A percentile compares a stretch with the other conserved stretches of the same genome.
Evolutionary conservation across 2,888 invertebrate species (phyloP).

Genomic region (Leptothorax acervorum): DNA sequence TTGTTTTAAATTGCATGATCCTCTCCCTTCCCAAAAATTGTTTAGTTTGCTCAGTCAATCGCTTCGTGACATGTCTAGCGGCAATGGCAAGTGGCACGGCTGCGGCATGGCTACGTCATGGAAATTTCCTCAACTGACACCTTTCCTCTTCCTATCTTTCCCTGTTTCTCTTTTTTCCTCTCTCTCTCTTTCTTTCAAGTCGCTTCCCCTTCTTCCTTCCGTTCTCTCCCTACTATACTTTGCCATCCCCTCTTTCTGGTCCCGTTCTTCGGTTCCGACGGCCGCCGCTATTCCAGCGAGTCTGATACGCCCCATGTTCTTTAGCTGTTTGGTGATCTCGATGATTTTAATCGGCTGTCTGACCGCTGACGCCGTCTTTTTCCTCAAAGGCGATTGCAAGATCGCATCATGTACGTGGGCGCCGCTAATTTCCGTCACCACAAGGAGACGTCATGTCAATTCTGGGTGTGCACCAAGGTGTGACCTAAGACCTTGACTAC

Average conservation of each 20-base stretch:
- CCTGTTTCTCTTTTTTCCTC: constrained; percentile 39
- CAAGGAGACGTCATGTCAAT: not conserved
- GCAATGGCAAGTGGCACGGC: constrained; percentile 58
- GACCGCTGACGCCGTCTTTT: not conserved
- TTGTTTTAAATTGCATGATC: not conserved
- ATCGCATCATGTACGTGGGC: not conserved
- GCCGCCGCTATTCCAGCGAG: not conserved
- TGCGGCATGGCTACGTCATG: constrained; percentile 70
- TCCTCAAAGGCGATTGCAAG: constrained; percentile 50
- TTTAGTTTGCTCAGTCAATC: constrained; percentile 52
- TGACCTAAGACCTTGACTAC: not conserved
- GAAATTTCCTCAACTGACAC: constrained; percentile 75
- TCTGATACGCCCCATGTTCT: constrained; percentile 14
- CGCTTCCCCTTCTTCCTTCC: constrained; percentile 50
- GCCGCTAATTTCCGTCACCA: constrained; percentile 34
- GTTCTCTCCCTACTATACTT: constrained; percentile 26
- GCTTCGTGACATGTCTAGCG: constrained; percentile 48
- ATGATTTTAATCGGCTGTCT: constrained; percentile 1
- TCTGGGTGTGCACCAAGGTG: not conserved
- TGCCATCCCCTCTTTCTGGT: constrained; percentile 42
- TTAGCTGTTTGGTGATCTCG: constrained; percentile 9
- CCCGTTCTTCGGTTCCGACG: constrained; percentile 15
- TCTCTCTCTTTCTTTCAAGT: constrained; percentile 37
- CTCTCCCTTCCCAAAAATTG: not conserved
- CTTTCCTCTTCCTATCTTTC: constrained; percentile 62